phyloP scores from a whole-genome alignment of 1,140 invertebrate species.

The Drosophila ficusphila region DNA sequence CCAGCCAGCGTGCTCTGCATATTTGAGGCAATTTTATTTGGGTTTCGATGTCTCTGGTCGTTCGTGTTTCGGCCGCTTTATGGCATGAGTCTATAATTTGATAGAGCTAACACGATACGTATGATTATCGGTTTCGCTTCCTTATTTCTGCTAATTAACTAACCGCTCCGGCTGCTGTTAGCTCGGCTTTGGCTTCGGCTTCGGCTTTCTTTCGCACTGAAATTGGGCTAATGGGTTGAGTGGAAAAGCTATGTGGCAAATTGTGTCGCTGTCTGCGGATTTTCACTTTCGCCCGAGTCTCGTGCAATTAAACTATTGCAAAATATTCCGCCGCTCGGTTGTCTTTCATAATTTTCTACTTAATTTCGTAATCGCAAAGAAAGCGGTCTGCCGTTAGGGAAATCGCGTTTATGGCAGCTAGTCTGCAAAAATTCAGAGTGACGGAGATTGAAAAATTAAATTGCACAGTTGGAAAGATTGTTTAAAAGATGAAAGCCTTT shows the following conservation, averaged over 20 bases:
- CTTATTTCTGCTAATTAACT: slow-evolving; percentile 76
- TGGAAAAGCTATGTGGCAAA: slow-evolving; percentile 28
- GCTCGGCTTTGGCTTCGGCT: slow-evolving; percentile 14
- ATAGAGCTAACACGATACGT: slow-evolving; percentile 60
- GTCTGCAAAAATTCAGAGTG: not conserved
- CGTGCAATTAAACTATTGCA: slow-evolving; percentile 68
- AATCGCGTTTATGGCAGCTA: slow-evolving; percentile 32
- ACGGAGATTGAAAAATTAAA: slow-evolving; percentile 11
- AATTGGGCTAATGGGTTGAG: slow-evolving; percentile 50
- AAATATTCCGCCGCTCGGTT: slow-evolving; percentile 36
- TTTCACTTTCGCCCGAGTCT: slow-evolving; percentile 51
- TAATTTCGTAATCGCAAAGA: slow-evolving; percentile 61
- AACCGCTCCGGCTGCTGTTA: slow-evolving; percentile 29
- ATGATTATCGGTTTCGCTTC: slow-evolving; percentile 65
- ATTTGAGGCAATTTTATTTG: slow-evolving; percentile 54
- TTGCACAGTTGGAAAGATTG: slow-evolving; percentile 12
- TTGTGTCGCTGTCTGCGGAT: slow-evolving; percentile 35
- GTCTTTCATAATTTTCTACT: slow-evolving; percentile 53
- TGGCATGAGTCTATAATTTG: slow-evolving; percentile 63
- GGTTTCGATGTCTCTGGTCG: slow-evolving; percentile 65
- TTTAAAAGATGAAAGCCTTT: slow-evolving; percentile 22
- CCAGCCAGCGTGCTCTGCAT: slow-evolving; percentile 48
- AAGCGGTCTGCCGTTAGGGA: slow-evolving; percentile 57
- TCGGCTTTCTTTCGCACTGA: slow-evolving; percentile 35
- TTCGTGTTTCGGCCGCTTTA: slow-evolving; percentile 38